phyloP scores from a whole-genome alignment of 92 coral and sea anemone species.

The Parazoanthus swiftii region DNA sequence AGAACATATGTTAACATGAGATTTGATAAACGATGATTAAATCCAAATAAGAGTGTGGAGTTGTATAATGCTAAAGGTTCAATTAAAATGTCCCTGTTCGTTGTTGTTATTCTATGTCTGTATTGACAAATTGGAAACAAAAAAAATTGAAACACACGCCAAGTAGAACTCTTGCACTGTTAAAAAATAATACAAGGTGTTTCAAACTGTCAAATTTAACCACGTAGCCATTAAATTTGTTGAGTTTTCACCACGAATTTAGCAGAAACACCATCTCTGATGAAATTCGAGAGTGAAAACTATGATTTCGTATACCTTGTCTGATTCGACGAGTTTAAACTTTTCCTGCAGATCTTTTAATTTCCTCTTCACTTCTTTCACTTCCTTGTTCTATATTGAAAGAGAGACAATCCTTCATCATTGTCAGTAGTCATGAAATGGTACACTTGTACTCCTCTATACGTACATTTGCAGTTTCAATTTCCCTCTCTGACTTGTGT shows the following conservation, averaged over 20 bases:
- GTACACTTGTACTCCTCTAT: not conserved
- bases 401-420: not conserved
- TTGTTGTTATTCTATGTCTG: not conserved
- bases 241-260: no score
- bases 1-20: not conserved
- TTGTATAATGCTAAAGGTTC: no score
- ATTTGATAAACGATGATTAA: not conserved
- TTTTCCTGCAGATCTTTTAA: conserved; percentile 46
- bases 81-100: not conserved
- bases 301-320: conserved; percentile 3
- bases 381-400: conserved; percentile 42
- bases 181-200: not conserved
- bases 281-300: not conserved
- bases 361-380: conserved; percentile 42
- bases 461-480: conserved; percentile 43
- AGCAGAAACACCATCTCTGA: not conserved
- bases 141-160: not conserved
- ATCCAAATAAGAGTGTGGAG: not conserved
- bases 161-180: no score
- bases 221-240: not conserved
- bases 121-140: no score
- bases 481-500: conserved; percentile 57
- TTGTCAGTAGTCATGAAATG: not conserved
- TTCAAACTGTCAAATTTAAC: not conserved
- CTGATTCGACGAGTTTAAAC: conserved; percentile 13